Conservation (phyloP, 2,888 invertebrate species). For the Tenthredo livida region DNA sequence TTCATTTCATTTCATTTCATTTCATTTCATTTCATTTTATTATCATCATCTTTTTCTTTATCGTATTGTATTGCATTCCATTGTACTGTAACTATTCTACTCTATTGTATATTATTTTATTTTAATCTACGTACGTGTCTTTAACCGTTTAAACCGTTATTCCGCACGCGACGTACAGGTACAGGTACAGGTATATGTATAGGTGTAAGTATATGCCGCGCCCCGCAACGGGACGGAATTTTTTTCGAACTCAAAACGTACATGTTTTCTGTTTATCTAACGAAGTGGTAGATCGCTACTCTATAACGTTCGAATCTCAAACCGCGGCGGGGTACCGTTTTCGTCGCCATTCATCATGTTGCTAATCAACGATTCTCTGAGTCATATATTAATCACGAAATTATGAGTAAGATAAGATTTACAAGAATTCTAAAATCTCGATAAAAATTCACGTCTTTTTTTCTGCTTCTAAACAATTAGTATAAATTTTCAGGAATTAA, state of each 20-base stretch:
- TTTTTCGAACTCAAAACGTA: background rate
- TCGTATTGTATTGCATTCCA: background rate
- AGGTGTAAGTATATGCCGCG: background rate
- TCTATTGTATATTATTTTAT: background rate
- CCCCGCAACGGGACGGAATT: background rate
- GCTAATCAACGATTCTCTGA: background rate
- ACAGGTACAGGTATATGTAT: background rate
- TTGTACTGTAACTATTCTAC: background rate
- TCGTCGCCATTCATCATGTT: background rate
- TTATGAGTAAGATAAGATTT: background rate
- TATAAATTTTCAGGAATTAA: background rate
- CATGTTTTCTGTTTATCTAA: slow-evolving; percentile 22
- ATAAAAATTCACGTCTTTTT: background rate
- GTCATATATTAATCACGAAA: background rate
- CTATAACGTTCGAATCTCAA: background rate
- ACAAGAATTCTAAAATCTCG: background rate
- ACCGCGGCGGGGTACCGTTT: background rate
- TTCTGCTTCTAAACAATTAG: background rate
- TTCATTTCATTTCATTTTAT: background rate
- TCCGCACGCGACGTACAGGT: background rate
- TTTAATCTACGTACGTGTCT: background rate
- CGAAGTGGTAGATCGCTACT: background rate
- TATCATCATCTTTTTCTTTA: background rate
- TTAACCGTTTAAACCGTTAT: slow-evolving; percentile 20
- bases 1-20: background rate